These are phyloP conservation scores for Decapterus maruadsi DNA, from an alignment of 2,797 vertebrate genomes.

Conservation along the genomic window DNA sequence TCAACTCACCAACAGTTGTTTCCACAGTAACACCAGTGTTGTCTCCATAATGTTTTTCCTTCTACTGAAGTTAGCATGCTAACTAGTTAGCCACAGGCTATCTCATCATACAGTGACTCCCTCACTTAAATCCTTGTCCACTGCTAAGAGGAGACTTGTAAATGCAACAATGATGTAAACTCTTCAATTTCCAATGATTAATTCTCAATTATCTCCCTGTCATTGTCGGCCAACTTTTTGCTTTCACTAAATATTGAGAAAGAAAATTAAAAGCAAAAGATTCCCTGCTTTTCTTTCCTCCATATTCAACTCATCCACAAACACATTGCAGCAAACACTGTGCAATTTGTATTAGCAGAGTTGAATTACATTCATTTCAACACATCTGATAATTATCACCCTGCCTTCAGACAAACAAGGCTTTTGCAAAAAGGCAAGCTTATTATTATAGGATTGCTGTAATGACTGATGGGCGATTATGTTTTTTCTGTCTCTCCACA, in stretches of 20 bases:
- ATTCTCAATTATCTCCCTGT: neutral
- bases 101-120: neutral
- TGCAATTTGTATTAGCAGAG: neutral
- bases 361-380: neutral
- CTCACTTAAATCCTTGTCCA: neutral
- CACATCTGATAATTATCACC: neutral
- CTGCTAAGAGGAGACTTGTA: neutral
- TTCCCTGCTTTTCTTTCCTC: neutral
- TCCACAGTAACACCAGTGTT: too few species aligned
- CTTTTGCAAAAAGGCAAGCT: neutral
- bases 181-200: neutral
- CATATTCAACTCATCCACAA: slow-evolving; percentile 2
- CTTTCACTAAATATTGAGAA: neutral
- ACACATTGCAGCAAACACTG: slow-evolving; percentile 5
- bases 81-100: too few species aligned
- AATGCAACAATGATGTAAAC: neutral
- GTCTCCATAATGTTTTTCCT: neutral
- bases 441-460: slow-evolving; percentile 1
- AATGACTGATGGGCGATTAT: neutral
- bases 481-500: neutral
- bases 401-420: neutral
- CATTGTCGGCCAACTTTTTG: neutral
- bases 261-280: neutral
- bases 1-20: too few species aligned
- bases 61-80: neutral